Evolutionary conservation across 53 echinoderm and acorn worm species (phyloP), one percentile per base, ranked within the genome.

Genomic region (Echinometra lucunter): DNA sequence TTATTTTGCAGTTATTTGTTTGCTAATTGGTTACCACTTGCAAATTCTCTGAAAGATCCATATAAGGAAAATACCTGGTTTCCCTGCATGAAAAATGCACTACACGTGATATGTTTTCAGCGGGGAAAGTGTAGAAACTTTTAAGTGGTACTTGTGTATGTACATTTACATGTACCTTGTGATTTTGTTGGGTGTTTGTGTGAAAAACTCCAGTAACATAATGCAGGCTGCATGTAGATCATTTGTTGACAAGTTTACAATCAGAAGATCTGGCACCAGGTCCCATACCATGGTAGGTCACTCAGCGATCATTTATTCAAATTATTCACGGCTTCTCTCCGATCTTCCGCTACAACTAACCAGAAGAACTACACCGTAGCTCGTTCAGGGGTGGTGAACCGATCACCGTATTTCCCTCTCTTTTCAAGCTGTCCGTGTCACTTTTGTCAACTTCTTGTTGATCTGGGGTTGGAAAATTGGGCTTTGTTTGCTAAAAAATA

Each of bases 381-480:
- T 78, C 78, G 38, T 78, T 78, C 78, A 12, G 78, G 78, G 78
- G 78, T 42, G 42, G 21, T 21, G 40, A 78, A 78, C 40, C 78
- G 78, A 42, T 19, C 40, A 19, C 40, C 78, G 42, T 78, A 78
- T 78, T 78, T 78, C 78, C 78, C 78, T 78, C 78, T 78, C 78
- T 78, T 78, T 78, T 78, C 42, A 42, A 19, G 11, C 78, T 3
- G 42, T 78, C 78, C 78, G 78, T 16, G 42, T 78, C 40, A 78
- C 78, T 78, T 78, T 78, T 78, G 42, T 78, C 78, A 78, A 78
- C 40, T 78, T 78, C 78, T 78, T 78, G 38, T 78, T 78, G 78
- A 78, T 78, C 78, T 38, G 42, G 23, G 78, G 78, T 42, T 42
- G 42, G 42, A 78, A 78, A 78, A 78, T 40, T 78, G 78, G 42